A percentile compares a stretch with the other conserved stretches of the same genome.
Evolutionary conservation across 2,888 invertebrate genomes (phyloP).

Genomic region (Nesidiocoris tenuis): DNA sequence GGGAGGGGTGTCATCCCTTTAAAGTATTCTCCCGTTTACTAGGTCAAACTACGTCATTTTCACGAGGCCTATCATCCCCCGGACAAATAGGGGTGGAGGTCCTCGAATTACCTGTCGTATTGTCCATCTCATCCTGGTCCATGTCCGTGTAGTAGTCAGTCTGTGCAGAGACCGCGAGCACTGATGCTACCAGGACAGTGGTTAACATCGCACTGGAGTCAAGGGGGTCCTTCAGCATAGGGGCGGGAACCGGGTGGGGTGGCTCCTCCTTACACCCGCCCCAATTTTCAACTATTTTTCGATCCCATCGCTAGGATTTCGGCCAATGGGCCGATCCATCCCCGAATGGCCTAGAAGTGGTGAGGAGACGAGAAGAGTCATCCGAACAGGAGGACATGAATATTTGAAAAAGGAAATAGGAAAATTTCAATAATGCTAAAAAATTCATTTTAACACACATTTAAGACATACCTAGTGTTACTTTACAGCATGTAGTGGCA

Average conservation of each 20-base stretch:
- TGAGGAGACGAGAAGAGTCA: too few relatives aligned
- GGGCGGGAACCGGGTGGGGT: not conserved
- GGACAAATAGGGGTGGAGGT: not conserved
- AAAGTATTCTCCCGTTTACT: not conserved
- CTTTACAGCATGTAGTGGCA: too few relatives aligned
- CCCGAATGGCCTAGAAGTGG: too few relatives aligned
- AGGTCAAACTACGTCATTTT: not conserved
- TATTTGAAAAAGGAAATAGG: too few relatives aligned
- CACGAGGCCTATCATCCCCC: not conserved
- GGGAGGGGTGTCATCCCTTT: not conserved
- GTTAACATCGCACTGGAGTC: conserved; percentile 47
- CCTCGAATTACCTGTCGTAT: conserved; percentile 36
- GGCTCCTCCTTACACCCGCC: not conserved
- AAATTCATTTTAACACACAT: too few relatives aligned
- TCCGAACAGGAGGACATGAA: too few relatives aligned
- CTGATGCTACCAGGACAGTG: conserved; percentile 45
- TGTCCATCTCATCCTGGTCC: conserved; percentile 44
- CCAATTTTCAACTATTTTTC: too few relatives aligned
- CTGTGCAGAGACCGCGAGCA: conserved; percentile 46
- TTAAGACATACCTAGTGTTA: too few relatives aligned
- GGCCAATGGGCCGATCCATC: too few relatives aligned
- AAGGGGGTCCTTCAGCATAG: too few relatives aligned
- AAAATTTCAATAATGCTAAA: too few relatives aligned
- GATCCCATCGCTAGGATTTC: too few relatives aligned
- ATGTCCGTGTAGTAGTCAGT: conserved; percentile 45